These are phyloP conservation scores for Penaeus chinensis DNA, from an alignment of 1,140 invertebrate genomes.

Conservation along the genomic window DNA sequence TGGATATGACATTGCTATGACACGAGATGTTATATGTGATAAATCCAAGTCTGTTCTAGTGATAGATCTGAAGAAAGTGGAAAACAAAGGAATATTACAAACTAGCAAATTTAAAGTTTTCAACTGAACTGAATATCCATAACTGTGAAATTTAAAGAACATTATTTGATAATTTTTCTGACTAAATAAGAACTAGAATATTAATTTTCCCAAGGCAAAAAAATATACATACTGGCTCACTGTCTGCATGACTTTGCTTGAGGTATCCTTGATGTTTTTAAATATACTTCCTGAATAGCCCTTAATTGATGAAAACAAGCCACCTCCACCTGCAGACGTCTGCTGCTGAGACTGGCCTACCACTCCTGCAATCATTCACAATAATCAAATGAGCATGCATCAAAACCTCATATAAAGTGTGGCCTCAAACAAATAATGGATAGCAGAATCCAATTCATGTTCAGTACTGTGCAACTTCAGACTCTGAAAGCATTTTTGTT, in stretches of 20 bases:
- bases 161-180: not conserved
- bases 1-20: slow-evolving; percentile 93
- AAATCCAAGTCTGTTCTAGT: slow-evolving; percentile 89
- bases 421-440: no score
- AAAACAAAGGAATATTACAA: slow-evolving; percentile 20
- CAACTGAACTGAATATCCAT: no score
- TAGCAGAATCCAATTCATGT: no score
- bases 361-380: slow-evolving; percentile 39
- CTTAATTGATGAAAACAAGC: slow-evolving; percentile 82
- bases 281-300: slow-evolving; percentile 88
- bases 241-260: slow-evolving; percentile 95
- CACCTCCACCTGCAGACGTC: slow-evolving; percentile 69
- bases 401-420: no score
- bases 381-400: no score
- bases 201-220: not conserved
- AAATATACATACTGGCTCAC: slow-evolving; percentile 84
- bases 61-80: slow-evolving; percentile 78
- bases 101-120: no score
- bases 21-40: slow-evolving; percentile 88
- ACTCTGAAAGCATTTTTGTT: no score
- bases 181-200: not conserved
- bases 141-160: no score
- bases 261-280: slow-evolving; percentile 95
- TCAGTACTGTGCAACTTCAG: no score
- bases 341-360: slow-evolving; percentile 56